A percentile compares a stretch with the other conserved stretches of the same genome.
Evolutionary conservation across 2,797 vertebrate species (phyloP).

Genomic region (Myiotriccus ornatus): DNA sequence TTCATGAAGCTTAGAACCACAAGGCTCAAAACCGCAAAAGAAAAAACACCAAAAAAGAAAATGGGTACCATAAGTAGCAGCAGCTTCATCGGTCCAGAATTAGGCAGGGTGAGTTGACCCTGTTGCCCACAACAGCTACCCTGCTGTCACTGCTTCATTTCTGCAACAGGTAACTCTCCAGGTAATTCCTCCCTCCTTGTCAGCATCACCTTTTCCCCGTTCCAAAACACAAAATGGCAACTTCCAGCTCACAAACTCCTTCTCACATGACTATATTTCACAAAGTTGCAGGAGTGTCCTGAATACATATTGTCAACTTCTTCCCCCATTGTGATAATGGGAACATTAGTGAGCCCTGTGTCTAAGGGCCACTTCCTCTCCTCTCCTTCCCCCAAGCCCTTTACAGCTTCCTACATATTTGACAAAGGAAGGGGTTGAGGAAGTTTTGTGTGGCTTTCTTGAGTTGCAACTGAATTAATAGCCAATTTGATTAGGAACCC

Average conservation of each 20-base stretch:
- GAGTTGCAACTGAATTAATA: neutral
- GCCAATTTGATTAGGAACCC: neutral
- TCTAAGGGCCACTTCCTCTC: neutral
- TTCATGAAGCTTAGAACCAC: neutral
- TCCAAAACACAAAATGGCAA: neutral
- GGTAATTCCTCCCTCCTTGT: neutral
- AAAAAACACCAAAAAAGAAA: neutral
- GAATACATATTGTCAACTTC: fast-evolving
- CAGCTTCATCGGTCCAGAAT: neutral
- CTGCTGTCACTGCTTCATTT: neutral
- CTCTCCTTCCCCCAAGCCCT: neutral
- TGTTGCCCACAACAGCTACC: neutral
- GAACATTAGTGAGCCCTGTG: neutral
- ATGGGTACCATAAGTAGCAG: neutral
- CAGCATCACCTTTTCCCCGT: neutral
- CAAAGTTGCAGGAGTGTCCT: fast-evolving
- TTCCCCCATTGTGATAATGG: fast-evolving
- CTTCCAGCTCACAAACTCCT: neutral
- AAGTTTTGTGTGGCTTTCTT: neutral
- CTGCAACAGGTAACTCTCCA: neutral
- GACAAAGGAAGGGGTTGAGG: neutral
- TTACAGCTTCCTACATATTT: neutral
- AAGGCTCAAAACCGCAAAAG: neutral
- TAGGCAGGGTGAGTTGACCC: neutral
- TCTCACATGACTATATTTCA: neutral